A percentile compares a stretch with the other conserved stretches of the same genome.
Conservation (phyloP, 2,797 vertebrate species). For the Myotis planiceps region DNA sequence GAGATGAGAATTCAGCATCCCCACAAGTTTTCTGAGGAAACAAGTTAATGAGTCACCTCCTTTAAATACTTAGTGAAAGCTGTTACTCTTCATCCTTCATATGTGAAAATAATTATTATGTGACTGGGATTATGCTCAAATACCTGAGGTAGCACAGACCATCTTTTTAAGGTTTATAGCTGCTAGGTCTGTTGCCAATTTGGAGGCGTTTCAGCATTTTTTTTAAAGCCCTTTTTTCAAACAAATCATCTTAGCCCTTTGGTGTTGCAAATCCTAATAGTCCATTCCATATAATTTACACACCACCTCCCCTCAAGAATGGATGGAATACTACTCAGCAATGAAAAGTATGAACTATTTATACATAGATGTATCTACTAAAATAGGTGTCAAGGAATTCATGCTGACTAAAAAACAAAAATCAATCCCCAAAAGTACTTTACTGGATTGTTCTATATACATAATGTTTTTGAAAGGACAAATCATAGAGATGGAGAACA, state of each 20-base stretch:
- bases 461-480: not conserved
- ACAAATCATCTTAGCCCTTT: not conserved
- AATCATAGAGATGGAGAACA: not conserved
- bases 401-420: not conserved
- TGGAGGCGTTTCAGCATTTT: not conserved
- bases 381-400: not conserved
- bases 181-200: not conserved
- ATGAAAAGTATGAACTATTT: not conserved
- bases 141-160: not conserved
- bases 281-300: not conserved
- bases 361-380: not conserved
- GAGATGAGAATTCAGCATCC: not conserved
- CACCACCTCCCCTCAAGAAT: not conserved
- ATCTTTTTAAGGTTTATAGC: not conserved
- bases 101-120: not conserved
- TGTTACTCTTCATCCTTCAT: not conserved
- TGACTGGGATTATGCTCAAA: not conserved
- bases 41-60: constrained; percentile 16
- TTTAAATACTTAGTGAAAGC: constrained; percentile 19
- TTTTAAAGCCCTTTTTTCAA: not conserved
- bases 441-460: not conserved
- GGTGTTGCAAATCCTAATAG: not conserved
- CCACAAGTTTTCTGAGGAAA: not conserved
- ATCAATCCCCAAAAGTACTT: not conserved
- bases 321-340: not conserved